Evolutionary conservation across 2,797 vertebrate genomes (phyloP), one percentile per base, ranked within the genome.

Genomic region (Oreochromis grahami): DNA sequence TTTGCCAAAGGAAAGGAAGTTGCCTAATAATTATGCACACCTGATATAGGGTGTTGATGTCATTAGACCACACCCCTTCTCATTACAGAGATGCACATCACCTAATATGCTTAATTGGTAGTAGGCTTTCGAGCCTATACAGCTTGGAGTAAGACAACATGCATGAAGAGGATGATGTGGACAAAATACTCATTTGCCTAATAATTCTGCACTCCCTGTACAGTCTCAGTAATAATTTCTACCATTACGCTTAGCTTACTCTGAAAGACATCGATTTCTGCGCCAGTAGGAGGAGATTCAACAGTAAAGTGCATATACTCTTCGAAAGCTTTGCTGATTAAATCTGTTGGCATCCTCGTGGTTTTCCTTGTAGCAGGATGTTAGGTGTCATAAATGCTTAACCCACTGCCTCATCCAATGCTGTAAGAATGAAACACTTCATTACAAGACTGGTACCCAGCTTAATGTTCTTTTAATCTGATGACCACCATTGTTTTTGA

Each of bases 341-440:
- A 82, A 89, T 89, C 82, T 72, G 84, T 60, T 81, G 43, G 43
- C 15, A 74, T 74, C 68, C 10, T 74, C 1, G 1, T 45, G 17
- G 68, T 32, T 79, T 55, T 81, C 48, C 36, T 83, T 19, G 24
- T 60, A 84, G 55, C 79, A 36, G 63, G 53, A 86, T 86, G 78
- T 87, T 80, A 77, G 50, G 56, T 63, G 74, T 90, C 87, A 81
- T 76, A 83, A 81, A 84, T 53, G 55, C 51, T 90, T 86, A 78
- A 86, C 85, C 80, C 58, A 58, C 55, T 29, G 77, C 34, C 55
- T 80, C 50, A 36, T 60, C 55, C 63, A 26, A 8, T 48, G 70
- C 36, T 76, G 58, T 58, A 38, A 76, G 17, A 55, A 55, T 68
- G 48, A 91, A 84, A 83, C 24, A 14, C 78, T 70, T 83, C 8